Percentiles rank a stretch among this genome's conserved stretches.
phyloP scores from a whole-genome alignment of 2,888 invertebrate genomes.

The Macrosiphum euphorbiae region DNA sequence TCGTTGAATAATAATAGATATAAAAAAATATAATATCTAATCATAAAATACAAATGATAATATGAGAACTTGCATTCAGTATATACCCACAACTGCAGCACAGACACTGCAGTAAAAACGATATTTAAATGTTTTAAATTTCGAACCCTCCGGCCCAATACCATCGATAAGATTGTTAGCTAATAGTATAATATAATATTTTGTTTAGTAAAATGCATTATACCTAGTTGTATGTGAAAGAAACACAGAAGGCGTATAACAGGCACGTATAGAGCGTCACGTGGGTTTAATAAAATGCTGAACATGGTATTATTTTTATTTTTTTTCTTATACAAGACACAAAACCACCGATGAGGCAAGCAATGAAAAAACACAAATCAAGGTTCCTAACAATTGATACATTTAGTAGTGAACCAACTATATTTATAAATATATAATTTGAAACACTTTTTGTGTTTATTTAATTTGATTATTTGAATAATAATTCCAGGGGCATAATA shows the following conservation, averaged over 20 bases:
- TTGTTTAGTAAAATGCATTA: background rate
- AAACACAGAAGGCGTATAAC: background rate
- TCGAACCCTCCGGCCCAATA: background rate
- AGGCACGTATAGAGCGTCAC: conserved; percentile 1
- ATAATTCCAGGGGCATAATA: background rate
- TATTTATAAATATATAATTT: background rate
- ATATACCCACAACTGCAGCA: background rate
- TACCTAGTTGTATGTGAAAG: background rate
- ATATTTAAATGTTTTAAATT: background rate
- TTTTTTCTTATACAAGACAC: background rate
- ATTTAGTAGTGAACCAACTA: background rate
- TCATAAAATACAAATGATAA: background rate
- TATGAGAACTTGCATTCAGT: background rate
- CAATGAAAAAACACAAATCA: conserved; percentile 8
- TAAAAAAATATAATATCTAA: background rate
- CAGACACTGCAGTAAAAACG: background rate
- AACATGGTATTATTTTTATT: conserved; percentile 35
- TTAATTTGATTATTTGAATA: background rate
- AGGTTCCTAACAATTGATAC: conserved; percentile 24
- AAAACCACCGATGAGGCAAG: background rate
- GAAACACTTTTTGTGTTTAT: background rate
- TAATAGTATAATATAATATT: background rate
- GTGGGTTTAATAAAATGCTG: conserved; percentile 38
- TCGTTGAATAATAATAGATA: background rate
- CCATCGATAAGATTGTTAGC: background rate